Evolutionary conservation across 1,140 invertebrate genomes (phyloP), one percentile per base, ranked within the genome.

Genomic region (Drosophila asahinai): DNA sequence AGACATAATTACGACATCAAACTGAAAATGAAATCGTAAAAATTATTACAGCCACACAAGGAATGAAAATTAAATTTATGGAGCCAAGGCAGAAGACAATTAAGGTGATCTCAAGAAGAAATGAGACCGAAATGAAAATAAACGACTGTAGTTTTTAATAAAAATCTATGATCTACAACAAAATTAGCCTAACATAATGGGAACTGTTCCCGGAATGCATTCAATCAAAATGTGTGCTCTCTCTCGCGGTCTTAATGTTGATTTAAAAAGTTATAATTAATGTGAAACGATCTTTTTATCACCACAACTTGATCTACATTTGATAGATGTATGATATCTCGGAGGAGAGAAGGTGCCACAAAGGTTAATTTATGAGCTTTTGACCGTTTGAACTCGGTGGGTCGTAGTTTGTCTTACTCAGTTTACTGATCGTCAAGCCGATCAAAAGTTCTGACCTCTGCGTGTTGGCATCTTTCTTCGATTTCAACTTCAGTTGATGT

Each of bases 231-330:
- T 81, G 84, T 86, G 75, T 42, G 57, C 42, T 71, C 62, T 38
- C 30, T 9, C 43, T 49, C 38, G 38, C 30, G 51, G 51, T 66
- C 70, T 83, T 83, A 83, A 83, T 83, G 83, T 77, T 45, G 77
- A 73, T 77, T 89, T 82, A 86, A 89, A 90, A 90, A 89, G 86
- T 81, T 90, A 89, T 89, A 89, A 89, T 89, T 89, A 89, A 89
- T 89, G 86, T 90, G 78, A 86, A 86, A 77, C 78, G 72, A 75
- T 72, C 71, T 63, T 80, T 90, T 90, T 89, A 86, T 89, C 86
- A 64, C 82, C 63, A 52, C 86, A 84, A 84, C 77, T 81, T 89
- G 86, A 89, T 89, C 86, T 89, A 89, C 86, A 89, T 83, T 87
- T 87, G 84, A 62, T 81, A 68, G 66, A 79, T 74, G 64, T 49